Conservation (phyloP, 1,140 invertebrate genomes). For the Danaus melanippus region DNA sequence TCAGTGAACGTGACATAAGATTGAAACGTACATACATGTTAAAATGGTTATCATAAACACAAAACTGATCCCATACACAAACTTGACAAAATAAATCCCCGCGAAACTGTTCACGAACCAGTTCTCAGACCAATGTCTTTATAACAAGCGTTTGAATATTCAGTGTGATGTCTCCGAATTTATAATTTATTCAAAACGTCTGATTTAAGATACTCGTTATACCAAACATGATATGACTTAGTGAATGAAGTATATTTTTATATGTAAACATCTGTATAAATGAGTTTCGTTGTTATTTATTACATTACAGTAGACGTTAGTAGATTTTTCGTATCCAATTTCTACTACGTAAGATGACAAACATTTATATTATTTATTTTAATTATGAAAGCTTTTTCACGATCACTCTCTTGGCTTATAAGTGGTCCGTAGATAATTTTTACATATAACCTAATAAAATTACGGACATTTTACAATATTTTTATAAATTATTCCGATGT, state of each 20-base stretch:
- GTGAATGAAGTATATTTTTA: slow-evolving; percentile 7
- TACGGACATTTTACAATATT: no score
- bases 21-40: no score
- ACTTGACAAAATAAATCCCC: slow-evolving; percentile 9
- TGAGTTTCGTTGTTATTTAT: slow-evolving; percentile 12
- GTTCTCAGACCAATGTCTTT: slow-evolving; percentile 18
- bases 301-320: slow-evolving; percentile 9
- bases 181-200: slow-evolving; percentile 18
- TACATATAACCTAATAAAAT: no score
- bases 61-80: no score
- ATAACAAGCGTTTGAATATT: slow-evolving; percentile 19
- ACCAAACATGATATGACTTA: slow-evolving; percentile 7
- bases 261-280: slow-evolving; percentile 13
- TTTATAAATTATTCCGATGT: no score
- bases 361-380: slow-evolving; percentile 5
- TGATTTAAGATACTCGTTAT: slow-evolving; percentile 14
- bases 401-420: no score
- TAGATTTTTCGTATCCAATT: slow-evolving; percentile 10
- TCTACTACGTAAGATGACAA: slow-evolving; percentile 14
- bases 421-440: no score
- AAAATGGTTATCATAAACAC: no score
- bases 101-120: slow-evolving; percentile 8
- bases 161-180: slow-evolving; percentile 10
- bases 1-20: no score
- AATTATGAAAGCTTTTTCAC: background rate